These are phyloP conservation scores for Drosophila equinoxialis DNA, from an alignment of 1,140 invertebrate genomes.

Conservation along the genomic window DNA sequence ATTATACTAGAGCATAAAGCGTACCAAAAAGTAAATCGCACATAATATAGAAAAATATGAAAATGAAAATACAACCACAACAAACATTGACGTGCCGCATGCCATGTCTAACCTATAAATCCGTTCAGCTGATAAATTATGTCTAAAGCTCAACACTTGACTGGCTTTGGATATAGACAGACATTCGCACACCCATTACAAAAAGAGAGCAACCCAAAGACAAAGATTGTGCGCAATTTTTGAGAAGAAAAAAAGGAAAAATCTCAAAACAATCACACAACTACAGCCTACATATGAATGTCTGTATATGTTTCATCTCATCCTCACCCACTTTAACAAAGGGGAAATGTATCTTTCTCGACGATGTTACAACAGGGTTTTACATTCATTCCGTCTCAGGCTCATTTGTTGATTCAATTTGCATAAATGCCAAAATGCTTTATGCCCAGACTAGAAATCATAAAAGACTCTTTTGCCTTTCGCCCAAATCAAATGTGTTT, in stretches of 20 bases:
- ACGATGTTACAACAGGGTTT: constrained; percentile 13
- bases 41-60: constrained; percentile 46
- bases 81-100: constrained; percentile 61
- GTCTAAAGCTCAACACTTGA: constrained; percentile 75
- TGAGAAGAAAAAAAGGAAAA: background rate
- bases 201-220: constrained; percentile 26
- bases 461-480: constrained; percentile 5
- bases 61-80: constrained; percentile 37
- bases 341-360: constrained; percentile 11
- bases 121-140: constrained; percentile 79
- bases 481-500: constrained; percentile 2
- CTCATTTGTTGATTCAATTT: constrained; percentile 54
- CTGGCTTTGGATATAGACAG: constrained; percentile 44
- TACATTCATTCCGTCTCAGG: constrained; percentile 14
- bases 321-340: constrained; percentile 7
- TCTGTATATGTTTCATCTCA: background rate
- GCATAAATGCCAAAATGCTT: constrained; percentile 63
- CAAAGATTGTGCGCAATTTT: constrained; percentile 17
- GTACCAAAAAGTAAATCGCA: constrained; percentile 21
- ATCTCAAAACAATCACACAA: constrained; percentile 1
- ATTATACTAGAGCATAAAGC: background rate
- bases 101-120: constrained; percentile 78
- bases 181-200: background rate
- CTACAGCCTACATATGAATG: background rate
- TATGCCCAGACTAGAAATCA: constrained; percentile 37